A percentile compares a stretch with the other conserved stretches of the same genome.
Conservation (phyloP, 2,797 vertebrate species). For the Heteromormyrus szaboi region DNA sequence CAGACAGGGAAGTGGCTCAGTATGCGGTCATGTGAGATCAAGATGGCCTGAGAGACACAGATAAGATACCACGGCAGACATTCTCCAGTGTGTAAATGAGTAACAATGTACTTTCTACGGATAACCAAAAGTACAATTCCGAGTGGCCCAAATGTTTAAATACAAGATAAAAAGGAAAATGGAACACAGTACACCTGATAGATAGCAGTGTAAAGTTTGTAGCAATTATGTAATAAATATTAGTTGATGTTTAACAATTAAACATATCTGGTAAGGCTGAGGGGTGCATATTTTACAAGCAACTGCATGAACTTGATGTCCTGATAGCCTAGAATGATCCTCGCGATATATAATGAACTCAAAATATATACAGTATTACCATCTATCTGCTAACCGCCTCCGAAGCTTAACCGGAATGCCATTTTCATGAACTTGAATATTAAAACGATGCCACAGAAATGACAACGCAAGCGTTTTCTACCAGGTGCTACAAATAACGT, state of each 20-base stretch:
- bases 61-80: not conserved
- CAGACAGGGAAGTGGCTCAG: not conserved
- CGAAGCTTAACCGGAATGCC: not conserved
- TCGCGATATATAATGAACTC: not conserved
- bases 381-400: not conserved
- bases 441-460: not conserved
- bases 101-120: not conserved
- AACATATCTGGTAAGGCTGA: not conserved
- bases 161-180: not conserved
- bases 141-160: not conserved
- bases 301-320: not conserved
- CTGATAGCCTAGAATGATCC: not conserved
- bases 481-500: not conserved
- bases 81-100: not conserved
- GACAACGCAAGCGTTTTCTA: not conserved
- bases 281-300: not conserved
- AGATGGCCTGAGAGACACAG: not conserved
- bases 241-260: not conserved
- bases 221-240: not conserved
- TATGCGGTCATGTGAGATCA: not conserved
- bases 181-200: not conserved
- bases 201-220: not conserved
- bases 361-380: not conserved
- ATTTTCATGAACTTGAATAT: not conserved
- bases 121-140: not conserved